Percentiles rank a stretch among this genome's conserved stretches.
phyloP scores from a whole-genome alignment of 2,113 vertebrate species.

The Ptilonorhynchus violaceus region DNA sequence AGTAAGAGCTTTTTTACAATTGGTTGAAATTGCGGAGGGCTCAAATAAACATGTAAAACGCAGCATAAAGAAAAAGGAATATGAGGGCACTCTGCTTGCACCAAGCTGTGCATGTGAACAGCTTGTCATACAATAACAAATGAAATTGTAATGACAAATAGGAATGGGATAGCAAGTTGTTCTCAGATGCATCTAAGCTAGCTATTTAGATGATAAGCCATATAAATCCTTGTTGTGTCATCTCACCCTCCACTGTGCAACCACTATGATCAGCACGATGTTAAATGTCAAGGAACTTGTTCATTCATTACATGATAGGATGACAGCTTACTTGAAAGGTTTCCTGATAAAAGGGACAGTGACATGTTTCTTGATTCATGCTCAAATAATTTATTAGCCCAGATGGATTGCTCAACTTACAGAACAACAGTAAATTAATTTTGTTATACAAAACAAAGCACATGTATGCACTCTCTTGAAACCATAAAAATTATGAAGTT shows the following conservation, averaged over 20 bases:
- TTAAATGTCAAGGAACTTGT: not conserved
- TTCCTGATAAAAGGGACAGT: not conserved
- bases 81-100: not conserved
- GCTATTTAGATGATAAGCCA: not conserved
- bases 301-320: not conserved
- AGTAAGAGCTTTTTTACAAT: not conserved
- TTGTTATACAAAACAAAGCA: not conserved
- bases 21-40: not conserved
- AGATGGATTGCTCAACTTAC: not conserved
- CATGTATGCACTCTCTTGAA: not conserved
- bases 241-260: not conserved
- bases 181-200: not conserved
- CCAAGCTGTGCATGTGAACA: not conserved
- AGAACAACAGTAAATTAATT: not conserved
- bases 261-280: not conserved
- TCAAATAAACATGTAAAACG: not conserved
- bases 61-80: not conserved
- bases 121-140: not conserved
- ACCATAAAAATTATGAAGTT: not conserved
- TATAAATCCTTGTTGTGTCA: conserved; percentile 9
- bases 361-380: not conserved
- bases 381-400: not conserved
- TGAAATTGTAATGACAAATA: not conserved
- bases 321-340: not conserved
- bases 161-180: not conserved